A percentile compares a stretch with the other conserved stretches of the same genome.
Conservation (phyloP, 2,113 vertebrate species). For the Vulpes vulpes region DNA sequence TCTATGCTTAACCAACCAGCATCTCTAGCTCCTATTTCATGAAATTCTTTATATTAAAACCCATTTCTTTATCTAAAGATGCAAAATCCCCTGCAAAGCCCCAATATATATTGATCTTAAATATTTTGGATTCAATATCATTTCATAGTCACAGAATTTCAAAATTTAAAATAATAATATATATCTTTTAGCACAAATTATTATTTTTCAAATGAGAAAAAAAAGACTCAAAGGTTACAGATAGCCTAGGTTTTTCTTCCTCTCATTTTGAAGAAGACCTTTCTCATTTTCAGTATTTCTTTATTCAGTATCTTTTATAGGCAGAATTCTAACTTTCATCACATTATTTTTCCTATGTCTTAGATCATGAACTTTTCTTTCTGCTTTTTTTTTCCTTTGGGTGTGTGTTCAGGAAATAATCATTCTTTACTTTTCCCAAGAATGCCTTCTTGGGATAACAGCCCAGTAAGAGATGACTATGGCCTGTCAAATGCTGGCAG, state of each 20-base stretch:
- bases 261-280: not conserved
- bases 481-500: not conserved
- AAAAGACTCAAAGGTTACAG: not conserved
- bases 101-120: not conserved
- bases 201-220: not conserved
- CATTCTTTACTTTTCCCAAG: not conserved
- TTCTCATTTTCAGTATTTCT: not conserved
- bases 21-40: not conserved
- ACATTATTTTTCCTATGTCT: not conserved
- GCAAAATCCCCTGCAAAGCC: not conserved
- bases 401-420: constrained; percentile 2
- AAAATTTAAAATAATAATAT: not conserved
- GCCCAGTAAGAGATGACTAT: not conserved
- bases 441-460: not conserved
- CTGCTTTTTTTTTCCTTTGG: not conserved
- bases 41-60: not conserved
- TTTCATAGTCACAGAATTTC: not conserved
- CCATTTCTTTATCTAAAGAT: not conserved
- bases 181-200: not conserved
- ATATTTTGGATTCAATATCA: not conserved
- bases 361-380: not conserved
- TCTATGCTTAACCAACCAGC: not conserved
- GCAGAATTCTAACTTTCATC: not conserved
- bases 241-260: not conserved
- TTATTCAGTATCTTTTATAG: not conserved